A percentile compares a stretch with the other conserved stretches of the same genome.
Evolutionary conservation across 1,140 invertebrate genomes (phyloP).

Genomic region (Ceratosolen solmsi): DNA sequence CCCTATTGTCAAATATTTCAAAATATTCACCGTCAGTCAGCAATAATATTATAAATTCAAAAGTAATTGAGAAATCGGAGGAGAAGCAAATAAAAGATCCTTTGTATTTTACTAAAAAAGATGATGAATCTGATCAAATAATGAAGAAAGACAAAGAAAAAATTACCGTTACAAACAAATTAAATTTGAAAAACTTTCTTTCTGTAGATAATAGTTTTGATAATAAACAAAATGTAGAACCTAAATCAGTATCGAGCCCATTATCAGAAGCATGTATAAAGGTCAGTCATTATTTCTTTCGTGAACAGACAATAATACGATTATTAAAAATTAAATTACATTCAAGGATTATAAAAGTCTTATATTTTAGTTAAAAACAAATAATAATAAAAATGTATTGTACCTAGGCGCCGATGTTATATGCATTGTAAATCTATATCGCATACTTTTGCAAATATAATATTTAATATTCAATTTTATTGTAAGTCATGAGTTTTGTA

Average conservation of each 20-base stretch:
- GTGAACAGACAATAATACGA: too few species aligned
- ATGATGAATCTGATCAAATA: too few species aligned
- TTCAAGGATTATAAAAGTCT: too few species aligned
- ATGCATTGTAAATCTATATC: not conserved
- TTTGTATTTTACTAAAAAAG: conserved; percentile 40
- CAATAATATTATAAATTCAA: not conserved
- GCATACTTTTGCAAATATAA: not conserved
- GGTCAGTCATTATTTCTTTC: too few species aligned
- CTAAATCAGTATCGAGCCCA: too few species aligned
- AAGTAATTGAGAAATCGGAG: not conserved
- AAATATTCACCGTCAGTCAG: conserved; percentile 15
- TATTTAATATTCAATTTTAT: not conserved
- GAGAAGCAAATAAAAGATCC: conserved; percentile 34
- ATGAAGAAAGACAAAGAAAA: not conserved
- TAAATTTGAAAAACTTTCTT: not conserved
- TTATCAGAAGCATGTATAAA: too few species aligned
- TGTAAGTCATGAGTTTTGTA: not conserved
- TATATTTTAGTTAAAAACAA: too few species aligned
- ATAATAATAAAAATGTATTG: too few species aligned
- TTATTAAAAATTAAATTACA: too few species aligned
- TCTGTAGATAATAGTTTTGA: too few species aligned
- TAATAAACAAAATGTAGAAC: too few species aligned
- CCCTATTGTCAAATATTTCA: conserved; percentile 46
- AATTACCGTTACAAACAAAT: not conserved
- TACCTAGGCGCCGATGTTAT: not conserved